Percentiles rank a stretch among this genome's conserved stretches.
phyloP scores from a whole-genome alignment of 2,888 invertebrate genomes.

The Harpalus rufipes region DNA sequence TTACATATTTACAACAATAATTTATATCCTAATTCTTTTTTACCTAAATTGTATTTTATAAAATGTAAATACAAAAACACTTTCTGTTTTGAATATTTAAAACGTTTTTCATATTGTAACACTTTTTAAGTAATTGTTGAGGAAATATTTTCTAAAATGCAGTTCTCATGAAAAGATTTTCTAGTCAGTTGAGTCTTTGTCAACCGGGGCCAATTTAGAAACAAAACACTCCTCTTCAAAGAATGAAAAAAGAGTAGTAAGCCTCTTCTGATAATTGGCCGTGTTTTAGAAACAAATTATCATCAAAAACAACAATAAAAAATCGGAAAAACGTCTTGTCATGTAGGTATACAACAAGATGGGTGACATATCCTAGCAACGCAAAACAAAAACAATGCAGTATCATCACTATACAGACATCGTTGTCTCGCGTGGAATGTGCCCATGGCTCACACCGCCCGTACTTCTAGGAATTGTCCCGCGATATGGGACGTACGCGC shows the following conservation, averaged over 20 bases:
- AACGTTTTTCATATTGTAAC: not conserved
- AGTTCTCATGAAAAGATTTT: not conserved
- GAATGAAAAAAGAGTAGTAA: conserved; percentile 37
- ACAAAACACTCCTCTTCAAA: not conserved
- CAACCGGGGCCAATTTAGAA: not conserved
- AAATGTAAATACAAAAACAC: too few species aligned
- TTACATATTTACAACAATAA: too few species aligned
- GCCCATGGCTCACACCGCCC: conserved; percentile 48
- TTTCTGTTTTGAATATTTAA: not conserved
- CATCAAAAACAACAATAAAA: conserved; percentile 50
- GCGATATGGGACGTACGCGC: conserved; percentile 34
- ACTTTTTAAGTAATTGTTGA: not conserved
- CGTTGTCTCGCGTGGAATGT: conserved; percentile 48
- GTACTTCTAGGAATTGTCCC: conserved; percentile 43
- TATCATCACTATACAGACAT: conserved; percentile 55
- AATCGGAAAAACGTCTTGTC: conserved; percentile 44
- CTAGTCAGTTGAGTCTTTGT: not conserved
- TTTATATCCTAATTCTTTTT: too few species aligned
- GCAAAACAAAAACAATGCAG: conserved; percentile 54
- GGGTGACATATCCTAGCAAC: conserved; percentile 56
- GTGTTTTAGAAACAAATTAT: conserved; percentile 51
- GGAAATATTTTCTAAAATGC: not conserved
- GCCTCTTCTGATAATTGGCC: conserved; percentile 39
- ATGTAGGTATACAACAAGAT: conserved; percentile 46
- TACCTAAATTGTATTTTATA: too few species aligned